These are phyloP conservation scores for Spilogale gracilis DNA, from an alignment of 2,113 vertebrate genomes.

Conservation along the genomic window DNA sequence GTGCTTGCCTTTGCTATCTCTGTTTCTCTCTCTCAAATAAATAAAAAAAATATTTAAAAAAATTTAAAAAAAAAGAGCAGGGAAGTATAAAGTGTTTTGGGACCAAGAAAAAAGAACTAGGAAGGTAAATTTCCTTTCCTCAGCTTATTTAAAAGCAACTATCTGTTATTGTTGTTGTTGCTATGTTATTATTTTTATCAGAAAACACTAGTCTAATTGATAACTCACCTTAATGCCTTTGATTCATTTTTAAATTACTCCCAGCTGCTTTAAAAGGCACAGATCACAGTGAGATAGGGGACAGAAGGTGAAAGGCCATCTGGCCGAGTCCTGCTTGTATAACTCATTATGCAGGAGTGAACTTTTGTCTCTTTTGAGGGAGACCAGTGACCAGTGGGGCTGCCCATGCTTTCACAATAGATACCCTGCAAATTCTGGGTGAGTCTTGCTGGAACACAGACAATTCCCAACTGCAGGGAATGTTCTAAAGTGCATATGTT, in stretches of 20 bases:
- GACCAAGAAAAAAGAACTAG: neutral
- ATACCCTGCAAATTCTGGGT: neutral
- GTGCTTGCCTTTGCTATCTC: neutral
- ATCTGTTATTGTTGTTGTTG: neutral
- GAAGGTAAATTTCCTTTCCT: conserved; percentile 17
- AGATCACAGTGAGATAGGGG: neutral
- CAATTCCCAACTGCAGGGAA: neutral
- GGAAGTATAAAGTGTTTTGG: neutral
- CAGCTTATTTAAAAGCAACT: neutral
- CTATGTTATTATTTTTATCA: neutral
- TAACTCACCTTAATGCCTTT: neutral
- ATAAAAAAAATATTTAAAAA: neutral
- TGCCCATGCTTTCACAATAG: neutral
- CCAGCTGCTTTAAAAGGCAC: neutral
- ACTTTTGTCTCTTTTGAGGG: neutral
- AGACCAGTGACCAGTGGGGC: neutral
- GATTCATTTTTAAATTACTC: neutral
- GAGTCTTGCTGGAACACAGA: neutral
- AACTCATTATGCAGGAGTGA: neutral
- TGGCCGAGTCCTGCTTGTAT: neutral
- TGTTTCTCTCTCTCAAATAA: neutral
- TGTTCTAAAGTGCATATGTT: neutral
- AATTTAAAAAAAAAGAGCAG: neutral
- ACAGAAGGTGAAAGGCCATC: neutral
- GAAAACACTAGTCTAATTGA: neutral